Evolutionary conservation across 2,888 invertebrate genomes (phyloP), one percentile per base, ranked within the genome.

Genomic region (Zygaena filipendulae): DNA sequence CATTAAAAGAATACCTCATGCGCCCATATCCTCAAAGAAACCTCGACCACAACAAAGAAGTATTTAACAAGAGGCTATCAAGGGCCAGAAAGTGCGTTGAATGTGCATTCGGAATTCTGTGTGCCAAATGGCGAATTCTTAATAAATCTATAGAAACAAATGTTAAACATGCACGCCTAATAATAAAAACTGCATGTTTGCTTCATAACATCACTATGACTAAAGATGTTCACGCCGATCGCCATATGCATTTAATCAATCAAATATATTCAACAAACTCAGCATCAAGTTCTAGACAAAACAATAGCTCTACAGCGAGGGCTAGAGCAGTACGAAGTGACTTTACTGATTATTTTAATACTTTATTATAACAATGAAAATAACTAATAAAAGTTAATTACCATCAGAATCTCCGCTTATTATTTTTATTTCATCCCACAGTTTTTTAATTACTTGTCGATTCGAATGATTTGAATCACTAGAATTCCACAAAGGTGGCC

Each of bases 1-100:
- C 38, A 21, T 23, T 31, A 25, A 39, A 42, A 36, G 30, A 21
- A 7, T 39, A 42, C 34, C 34, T 45, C 21, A 40, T 40, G 41
- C 39, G 40, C 25, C 40, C 39, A 26, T 39, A 39, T 35, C 40
- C 26, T 16, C 29, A 30, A 31, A 31, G 26, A 25, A 29, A 27
- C 23, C 26, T 32, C 21, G 35, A 38, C 33, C 13, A 24, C 19
- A 27, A 33, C 30, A 37, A 32, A 25, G 28, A 33, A 21, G 21
- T 32, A 30, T 39, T 36, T 32, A 43, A 38, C 30, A 30, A 36
- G 16, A 16, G 24, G 27, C 24, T 31, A 24, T 31, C 31, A 13
- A 7, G 26, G 19, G 26, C 27, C 14, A 10, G 30, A 27, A 19
- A 31, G 19, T 23, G 20, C 10, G 23, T 27, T 35, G 39, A 41